phyloP scores from a whole-genome alignment of 1,140 invertebrate species.

The Aphaenogaster ashmeadi region DNA sequence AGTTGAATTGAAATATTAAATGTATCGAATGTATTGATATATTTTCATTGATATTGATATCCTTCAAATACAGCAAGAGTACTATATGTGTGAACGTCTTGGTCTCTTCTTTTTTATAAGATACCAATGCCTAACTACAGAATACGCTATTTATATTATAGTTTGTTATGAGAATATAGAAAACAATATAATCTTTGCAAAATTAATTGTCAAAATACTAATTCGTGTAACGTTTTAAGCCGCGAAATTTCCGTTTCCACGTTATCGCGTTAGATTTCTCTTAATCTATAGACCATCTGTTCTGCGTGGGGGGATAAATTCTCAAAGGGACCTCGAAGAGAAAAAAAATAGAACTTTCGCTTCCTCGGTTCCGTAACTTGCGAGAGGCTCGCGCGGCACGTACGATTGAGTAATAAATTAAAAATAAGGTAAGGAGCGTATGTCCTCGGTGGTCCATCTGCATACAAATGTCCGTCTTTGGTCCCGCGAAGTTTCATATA shows the following conservation, averaged over 20 bases:
- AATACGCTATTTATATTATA: neutral
- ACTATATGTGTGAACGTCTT: too few species aligned
- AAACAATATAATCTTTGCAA: neutral
- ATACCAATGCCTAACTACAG: too few species aligned
- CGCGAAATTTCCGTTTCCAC: neutral
- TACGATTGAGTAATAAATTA: conserved; percentile 36
- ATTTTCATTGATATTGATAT: neutral
- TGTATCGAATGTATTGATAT: neutral
- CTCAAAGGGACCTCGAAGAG: neutral
- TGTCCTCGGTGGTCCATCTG: conserved; percentile 26
- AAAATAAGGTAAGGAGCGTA: neutral
- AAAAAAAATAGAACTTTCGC: neutral
- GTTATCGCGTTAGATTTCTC: neutral
- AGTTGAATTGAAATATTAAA: neutral
- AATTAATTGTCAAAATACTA: neutral
- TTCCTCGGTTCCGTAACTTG: conserved; percentile 24
- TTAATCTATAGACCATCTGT: neutral
- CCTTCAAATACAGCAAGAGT: neutral
- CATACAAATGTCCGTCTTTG: conserved; percentile 13
- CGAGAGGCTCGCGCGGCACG: neutral
- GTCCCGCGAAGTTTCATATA: conserved; percentile 19
- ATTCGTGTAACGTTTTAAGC: too few species aligned
- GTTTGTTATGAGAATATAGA: neutral
- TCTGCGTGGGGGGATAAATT: neutral
- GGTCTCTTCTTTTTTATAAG: too few species aligned